Evolutionary conservation across 2,888 invertebrate genomes (phyloP), one percentile per base, ranked within the genome.

Genomic region (Lagria hirta): DNA sequence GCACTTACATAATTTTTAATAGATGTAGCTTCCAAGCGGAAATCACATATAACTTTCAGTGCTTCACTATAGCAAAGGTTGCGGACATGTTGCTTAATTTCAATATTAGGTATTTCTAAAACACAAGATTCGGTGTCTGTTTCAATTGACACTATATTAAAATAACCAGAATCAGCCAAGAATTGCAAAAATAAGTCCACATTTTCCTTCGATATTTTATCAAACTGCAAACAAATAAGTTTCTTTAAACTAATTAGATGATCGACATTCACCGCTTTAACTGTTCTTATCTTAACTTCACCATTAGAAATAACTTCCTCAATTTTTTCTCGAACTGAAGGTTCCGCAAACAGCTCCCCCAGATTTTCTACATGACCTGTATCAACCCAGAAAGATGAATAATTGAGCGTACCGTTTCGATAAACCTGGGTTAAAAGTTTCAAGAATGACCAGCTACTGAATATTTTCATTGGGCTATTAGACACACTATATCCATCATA

Each of bases 81-180:
- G 18, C 3, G 10, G 35, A 26, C 26, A 35, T 35, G 17, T 10
- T 14, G 24, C 10, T 26, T 35, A 35, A 35, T 35, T 35, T 35
- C 26, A 32, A 32, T 21, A 35, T 35, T 35, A 35, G 35, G 35
- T 35, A 24, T 35, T 35, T 35, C 26, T 35, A 35, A 35, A 7
- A 35, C 20, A 17, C 1, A 35, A n/a, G n/a, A n/a, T n/a, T n/a
- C n/a, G n/a, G n/a, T n/a, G n/a, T n/a, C n/a, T n/a, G n/a, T n/a
- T 37, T 42, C 42, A 47, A 47, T 23, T 17, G 42, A 22, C 37
- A 47, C 33, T 38, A 43, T 48, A 40, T 48, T 48, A 48, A 48
- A 47, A 34, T 43, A 43, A 38, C 43, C 48, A 48, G 29, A 20
- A 48, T 48, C 43, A 42, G 48, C 48, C 38, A 48, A 48, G 24